Evolutionary conservation across 2,797 vertebrate genomes (phyloP).

Genomic region (Tragelaphus eurycerus): DNA sequence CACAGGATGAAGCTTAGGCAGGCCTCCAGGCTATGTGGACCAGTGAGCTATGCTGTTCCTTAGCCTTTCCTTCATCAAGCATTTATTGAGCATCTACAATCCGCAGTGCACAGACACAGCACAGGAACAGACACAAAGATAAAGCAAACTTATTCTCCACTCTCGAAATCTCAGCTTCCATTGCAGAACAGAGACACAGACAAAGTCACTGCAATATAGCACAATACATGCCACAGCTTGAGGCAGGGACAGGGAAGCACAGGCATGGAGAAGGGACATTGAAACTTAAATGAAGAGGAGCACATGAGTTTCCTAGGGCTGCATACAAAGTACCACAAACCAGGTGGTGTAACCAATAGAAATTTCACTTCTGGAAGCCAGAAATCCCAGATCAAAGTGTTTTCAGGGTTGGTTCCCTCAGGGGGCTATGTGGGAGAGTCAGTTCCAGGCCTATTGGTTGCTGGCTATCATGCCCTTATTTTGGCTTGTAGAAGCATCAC

Average conservation of each 20-base stretch:
- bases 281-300: not conserved
- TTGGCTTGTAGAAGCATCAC: not conserved
- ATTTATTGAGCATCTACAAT: not conserved
- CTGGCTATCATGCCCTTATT: not conserved
- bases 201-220: not conserved
- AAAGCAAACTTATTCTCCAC: not conserved
- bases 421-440: not conserved
- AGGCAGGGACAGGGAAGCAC: not conserved
- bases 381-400: not conserved
- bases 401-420: not conserved
- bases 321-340: not conserved
- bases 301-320: not conserved
- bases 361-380: not conserved
- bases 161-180: not conserved
- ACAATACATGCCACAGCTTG: rapidly evolving
- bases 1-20: not conserved
- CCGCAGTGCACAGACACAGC: not conserved
- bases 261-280: not conserved
- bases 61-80: not conserved
- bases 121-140: not conserved
- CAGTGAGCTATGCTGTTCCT: not conserved
- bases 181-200: not conserved
- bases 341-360: not conserved
- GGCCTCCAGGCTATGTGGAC: not conserved
- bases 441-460: not conserved